Evolutionary conservation across 2,113 vertebrate genomes (phyloP), one percentile per base, ranked within the genome.

Genomic region (Spea multiplicata): DNA sequence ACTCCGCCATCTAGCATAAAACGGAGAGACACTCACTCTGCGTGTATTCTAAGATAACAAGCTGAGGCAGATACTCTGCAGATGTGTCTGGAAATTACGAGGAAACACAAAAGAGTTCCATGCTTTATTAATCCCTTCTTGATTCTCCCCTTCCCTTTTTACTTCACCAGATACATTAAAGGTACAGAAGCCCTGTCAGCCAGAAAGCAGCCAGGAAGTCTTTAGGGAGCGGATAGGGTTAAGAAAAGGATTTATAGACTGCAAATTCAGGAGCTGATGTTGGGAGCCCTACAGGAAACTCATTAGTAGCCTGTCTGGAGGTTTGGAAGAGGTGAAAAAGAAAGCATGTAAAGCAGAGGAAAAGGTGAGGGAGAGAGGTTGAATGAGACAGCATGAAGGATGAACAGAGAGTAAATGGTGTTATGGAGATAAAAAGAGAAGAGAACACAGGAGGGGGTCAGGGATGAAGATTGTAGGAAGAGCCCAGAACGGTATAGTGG

Each of bases 221-320:
- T 49, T 47, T 4, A 48, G 72, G 48, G 61, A 3, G 61, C 14
- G 49, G 73, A 75, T 61, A 66, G 61, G 73, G 73, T 75, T 75
- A 75, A 74, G 46, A 74, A 75, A 75, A 10, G 48, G 73, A 75
- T 66, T 75, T 75, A 66, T 65, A 30, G 48, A 47, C 47, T 50
- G 61, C 44, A 52, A 74, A 65, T 74, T 66, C 62, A 55, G 16
- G 47, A 66, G 62, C 48, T 7, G 48, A 16, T 44, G 44, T 44
- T 64, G 44, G 68, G n/a, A 14, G 6, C n/a, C 47, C 68, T 5
- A 50, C 13, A 70, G 49, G 50, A 70, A 48, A 64, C 73, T 74
- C 64, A 67, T 75, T 70, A 49, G 68, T 16, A 70, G 68, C 47
- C n/a, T 50, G 48, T 50, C n/a, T 52, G 68, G n/a, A 6, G 47